Evolutionary conservation across 2,888 invertebrate species (phyloP), one percentile per base, ranked within the genome.

Genomic region (Lordiphosa andalusiaca): DNA sequence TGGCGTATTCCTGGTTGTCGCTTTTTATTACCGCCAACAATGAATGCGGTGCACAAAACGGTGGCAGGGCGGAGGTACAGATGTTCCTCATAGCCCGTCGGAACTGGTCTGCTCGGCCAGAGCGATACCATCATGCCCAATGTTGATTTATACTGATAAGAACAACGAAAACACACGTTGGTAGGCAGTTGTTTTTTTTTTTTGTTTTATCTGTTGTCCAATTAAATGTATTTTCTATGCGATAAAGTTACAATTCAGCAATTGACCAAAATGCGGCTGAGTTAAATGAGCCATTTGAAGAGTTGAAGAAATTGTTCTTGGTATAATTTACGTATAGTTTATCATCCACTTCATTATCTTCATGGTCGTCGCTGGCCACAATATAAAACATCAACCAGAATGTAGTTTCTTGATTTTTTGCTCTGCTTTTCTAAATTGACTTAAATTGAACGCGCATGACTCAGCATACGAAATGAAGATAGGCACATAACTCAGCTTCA

Each of bases 381-480:
- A 25, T n/a, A 16, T 16, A 16, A 16, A 16, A 16, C 16, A 16
- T 16, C 16, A 16, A 16, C 19, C 56, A 53, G 64, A 59, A 71
- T 66, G 55, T 57, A 54, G 68, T 56, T 67, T 71, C 70, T 73
- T 58, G 73, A 76, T 71, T 74, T 68, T 67, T 50, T 66, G 53
- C 67, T 60, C 19, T 61, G 72, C 69, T 65, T 64, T 58, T 54
- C 51, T 71, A 77, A 84, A 84, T 84, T 81, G 82, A 81, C 69
- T 84, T 72, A 65, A 81, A 84, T 84, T 81, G 82, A 74, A 74
- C 55, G 78, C 78, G 72, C 84, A 81, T 81, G 80, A 81, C 82
- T 84, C 84, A 81, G 82, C 82, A 69, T 53, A 63, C 61, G 23
- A 67, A 67, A 69, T 49, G 54, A 55, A 67, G 54, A 16, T 19